Base-by-base conservation (phyloP, 2,113 vertebrate genomes). In the Mirza zaza region DNA sequence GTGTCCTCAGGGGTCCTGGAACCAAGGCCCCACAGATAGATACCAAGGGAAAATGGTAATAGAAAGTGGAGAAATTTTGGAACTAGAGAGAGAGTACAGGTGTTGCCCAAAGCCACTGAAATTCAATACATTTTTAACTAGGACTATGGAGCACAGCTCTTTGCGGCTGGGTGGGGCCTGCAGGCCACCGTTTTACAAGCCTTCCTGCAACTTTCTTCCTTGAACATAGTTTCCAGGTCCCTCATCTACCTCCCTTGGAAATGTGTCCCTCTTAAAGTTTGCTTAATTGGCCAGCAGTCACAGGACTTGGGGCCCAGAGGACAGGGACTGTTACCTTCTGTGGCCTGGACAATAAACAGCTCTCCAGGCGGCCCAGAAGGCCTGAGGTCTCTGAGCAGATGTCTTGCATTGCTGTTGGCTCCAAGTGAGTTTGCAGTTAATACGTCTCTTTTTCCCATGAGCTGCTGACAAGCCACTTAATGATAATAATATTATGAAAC, bases 401-500 rank as follows among this genome's bases (percentile, higher is more conserved):
- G 95, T 94, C 93, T 92, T 34, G 3, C 29, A 21, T 39, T 79
- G 25, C 55, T 83, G 83, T 27, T 91, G 96, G 89, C 87, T 95
- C 86, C 97, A 70, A n/a, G 0, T 21, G 75, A 96, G 76, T 94
- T 95, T 95, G 71, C 65, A 96, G 83, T 95, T 79, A 95, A 90
- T 97, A 80, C 2, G 4, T 97, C 86, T 94, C 96, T 92, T 85
- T 88, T 76, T 45, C 70, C 91, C 80, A 70, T 70, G 93, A 97
- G 83, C 91, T 96, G 91, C 93, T 97, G 97, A 98, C 96, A 97
- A 97, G 91, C 89, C 91, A 97, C 89, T 97, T 97, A 95, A 95
- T 97, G 91, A 96, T 87, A 79, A 95, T 96, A 97, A 96, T 98
- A 98, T 94, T 96, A 91, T 95, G 90, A 91, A 97, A 93, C 63